A percentile compares a stretch with the other conserved stretches of the same genome.
Evolutionary conservation across 2,888 invertebrate genomes (phyloP).

Genomic region (Habroteleia sp.): DNA sequence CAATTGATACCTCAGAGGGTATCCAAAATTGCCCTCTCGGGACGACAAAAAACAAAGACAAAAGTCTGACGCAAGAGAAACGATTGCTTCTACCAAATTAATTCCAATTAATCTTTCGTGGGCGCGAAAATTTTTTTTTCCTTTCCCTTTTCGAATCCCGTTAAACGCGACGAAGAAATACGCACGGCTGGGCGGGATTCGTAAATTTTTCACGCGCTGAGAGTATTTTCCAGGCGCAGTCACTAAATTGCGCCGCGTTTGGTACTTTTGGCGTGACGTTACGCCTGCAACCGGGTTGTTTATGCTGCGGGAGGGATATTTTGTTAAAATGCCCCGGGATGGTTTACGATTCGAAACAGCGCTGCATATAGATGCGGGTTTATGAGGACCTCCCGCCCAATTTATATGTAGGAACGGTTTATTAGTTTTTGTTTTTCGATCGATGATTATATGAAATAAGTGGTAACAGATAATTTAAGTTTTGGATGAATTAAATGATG

Average conservation of each 20-base stretch:
- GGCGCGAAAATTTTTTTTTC: conserved; percentile 19
- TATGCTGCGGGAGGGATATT: conserved; percentile 44
- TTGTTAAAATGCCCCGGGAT: conserved; percentile 53
- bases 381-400: conserved; percentile 19
- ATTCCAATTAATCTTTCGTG: conserved; percentile 43
- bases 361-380: conserved; percentile 43
- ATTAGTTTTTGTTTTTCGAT: conserved; percentile 38
- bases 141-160: conserved; percentile 42
- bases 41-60: conserved; percentile 64
- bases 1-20: conserved; percentile 77
- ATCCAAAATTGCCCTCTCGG: conserved; percentile 74
- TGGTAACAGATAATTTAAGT: background rate
- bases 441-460: conserved; percentile 19
- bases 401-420: conserved; percentile 30
- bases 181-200: conserved; percentile 32
- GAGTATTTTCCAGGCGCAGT: conserved; percentile 27
- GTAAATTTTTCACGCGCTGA: conserved; percentile 47
- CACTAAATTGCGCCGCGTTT: conserved; percentile 47
- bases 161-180: conserved; percentile 51
- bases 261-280: conserved; percentile 48
- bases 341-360: conserved; percentile 44
- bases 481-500: too few species aligned
- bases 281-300: conserved; percentile 48
- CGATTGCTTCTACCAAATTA: conserved; percentile 38
- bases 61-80: conserved; percentile 20